Base-by-base conservation (phyloP, 2,797 vertebrate genomes). In the Gymnoscopelus microlampas region DNA sequence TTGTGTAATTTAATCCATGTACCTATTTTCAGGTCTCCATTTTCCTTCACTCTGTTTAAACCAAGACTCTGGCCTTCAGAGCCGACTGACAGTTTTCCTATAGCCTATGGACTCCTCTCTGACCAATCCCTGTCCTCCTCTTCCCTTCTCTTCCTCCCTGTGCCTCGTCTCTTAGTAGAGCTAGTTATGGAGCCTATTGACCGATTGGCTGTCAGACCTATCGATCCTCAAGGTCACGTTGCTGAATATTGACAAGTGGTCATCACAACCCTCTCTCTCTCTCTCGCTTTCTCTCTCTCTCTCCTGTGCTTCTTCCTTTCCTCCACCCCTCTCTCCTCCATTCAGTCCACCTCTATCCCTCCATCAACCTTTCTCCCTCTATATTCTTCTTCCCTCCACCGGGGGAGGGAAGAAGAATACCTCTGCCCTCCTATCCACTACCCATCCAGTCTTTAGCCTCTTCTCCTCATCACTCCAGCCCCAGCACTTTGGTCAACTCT, bases 131-230 rank as follows among this genome's bases (percentile, higher is more conserved):
- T 14, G 73, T 69, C 77, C 58, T 81, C 63, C 74, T 77, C 56
- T 78, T 70, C 67, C 74, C 11, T 11, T 53, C 64, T 11, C 55
- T 63, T 51, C 58, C 50, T 64, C 73, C 35, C 68, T 19, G 66
- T 74, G 69, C 61, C 71, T 13, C 53, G 58, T 59, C 68, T 50
- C 68, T 51, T 48, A 68, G 67, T 77, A 19, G 58, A 75, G 74
- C 75, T 84, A 77, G 83, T 87, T 86, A 80, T 76, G 80, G 80
- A 79, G 76, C 71, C 74, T 77, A 82, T 79, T 91, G 92, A 93
- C 78, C 81, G 91, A 92, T 92, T 63, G 86, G 81, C 83, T 87
- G 87, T 86, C 75, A 47, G 64, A 71, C 57, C 19, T 66, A 93
- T 93, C 60, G 90, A 93, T 91, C 76, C 65, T 84, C 61, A 76